phyloP scores from a whole-genome alignment of 2,888 invertebrate genomes.

The Autographa gamma region DNA sequence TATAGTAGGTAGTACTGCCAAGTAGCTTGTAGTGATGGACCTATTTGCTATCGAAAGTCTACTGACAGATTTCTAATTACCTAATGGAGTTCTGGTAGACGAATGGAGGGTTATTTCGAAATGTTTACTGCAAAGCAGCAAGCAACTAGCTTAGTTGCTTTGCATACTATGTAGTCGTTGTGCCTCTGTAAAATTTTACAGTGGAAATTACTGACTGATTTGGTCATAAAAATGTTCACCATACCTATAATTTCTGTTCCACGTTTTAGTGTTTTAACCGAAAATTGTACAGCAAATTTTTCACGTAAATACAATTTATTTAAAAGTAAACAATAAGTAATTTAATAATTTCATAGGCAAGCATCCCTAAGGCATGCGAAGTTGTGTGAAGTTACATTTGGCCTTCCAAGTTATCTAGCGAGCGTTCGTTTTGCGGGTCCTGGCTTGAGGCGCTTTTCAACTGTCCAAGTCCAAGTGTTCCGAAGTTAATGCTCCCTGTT shows the following conservation, averaged over 20 bases:
- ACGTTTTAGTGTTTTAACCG: too few species aligned
- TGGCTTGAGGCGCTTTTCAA: constrained; percentile 41
- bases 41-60: neutral
- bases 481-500: constrained; percentile 26
- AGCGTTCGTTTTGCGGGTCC: constrained; percentile 32
- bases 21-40: too few species aligned
- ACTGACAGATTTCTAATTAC: constrained; percentile 6
- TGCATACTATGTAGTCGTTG: neutral
- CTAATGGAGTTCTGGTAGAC: neutral
- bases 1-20: too few species aligned
- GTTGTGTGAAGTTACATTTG: constrained; percentile 45
- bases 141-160: neutral
- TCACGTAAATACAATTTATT: neutral
- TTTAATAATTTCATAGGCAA: constrained; percentile 20
- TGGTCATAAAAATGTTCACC: too few species aligned
- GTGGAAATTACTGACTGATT: too few species aligned
- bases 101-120: neutral
- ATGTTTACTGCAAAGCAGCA: neutral
- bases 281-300: too few species aligned
- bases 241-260: too few species aligned
- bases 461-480: constrained; percentile 31
- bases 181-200: too few species aligned
- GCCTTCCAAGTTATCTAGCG: constrained; percentile 35
- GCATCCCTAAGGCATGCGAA: constrained; percentile 34
- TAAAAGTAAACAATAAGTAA: constrained; percentile 16